Conservation (phyloP, 2,797 vertebrate genomes). For the Meriones psammophilus region DNA sequence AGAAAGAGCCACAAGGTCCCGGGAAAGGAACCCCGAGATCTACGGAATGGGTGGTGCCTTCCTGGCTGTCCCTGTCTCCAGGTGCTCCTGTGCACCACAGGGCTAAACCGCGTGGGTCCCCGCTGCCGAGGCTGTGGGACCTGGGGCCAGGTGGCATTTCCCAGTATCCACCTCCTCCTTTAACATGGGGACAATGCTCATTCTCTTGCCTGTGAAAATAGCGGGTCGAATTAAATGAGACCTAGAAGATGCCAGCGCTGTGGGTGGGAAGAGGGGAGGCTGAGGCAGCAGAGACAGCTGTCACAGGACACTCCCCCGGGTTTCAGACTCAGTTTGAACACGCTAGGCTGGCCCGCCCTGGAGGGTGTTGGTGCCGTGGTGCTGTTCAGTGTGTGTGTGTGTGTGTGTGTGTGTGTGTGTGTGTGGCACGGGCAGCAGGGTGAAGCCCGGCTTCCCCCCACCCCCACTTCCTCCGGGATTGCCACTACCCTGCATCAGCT, state of each 20-base stretch:
- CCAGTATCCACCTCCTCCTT: background rate
- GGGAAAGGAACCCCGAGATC: background rate
- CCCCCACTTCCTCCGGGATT: background rate
- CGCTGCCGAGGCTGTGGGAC: background rate
- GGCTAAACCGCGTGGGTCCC: background rate
- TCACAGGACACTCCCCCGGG: background rate
- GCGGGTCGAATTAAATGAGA: background rate
- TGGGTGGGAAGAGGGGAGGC: background rate
- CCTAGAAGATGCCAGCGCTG: background rate
- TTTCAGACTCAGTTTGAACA: background rate
- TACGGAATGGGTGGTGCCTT: rapidly evolving
- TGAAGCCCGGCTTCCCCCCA: too few relatives aligned
- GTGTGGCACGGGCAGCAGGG: background rate
- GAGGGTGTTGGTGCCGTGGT: background rate
- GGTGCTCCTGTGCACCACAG: background rate
- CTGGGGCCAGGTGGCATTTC: background rate
- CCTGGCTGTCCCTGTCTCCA: background rate
- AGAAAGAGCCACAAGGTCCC: conserved; percentile 17
- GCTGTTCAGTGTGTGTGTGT: too few relatives aligned
- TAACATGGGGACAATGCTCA: background rate
- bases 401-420: too few relatives aligned
- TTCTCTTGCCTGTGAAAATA: background rate
- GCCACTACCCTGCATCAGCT: background rate
- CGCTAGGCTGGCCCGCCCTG: background rate
- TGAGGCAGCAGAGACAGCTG: background rate